Evolutionary conservation across 2,113 vertebrate genomes (phyloP).

Genomic region (Carassius auratus): DNA sequence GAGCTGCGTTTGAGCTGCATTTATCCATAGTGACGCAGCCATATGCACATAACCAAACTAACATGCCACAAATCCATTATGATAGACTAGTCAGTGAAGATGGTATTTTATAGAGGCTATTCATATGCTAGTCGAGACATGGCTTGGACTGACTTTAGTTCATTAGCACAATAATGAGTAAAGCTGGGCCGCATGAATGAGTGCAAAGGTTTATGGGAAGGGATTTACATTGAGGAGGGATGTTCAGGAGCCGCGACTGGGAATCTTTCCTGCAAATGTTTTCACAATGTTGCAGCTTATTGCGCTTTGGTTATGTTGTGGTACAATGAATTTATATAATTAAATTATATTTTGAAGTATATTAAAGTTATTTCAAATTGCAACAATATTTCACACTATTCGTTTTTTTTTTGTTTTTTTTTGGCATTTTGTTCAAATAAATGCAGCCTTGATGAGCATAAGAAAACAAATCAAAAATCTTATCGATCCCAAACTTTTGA

Average conservation of each 20-base stretch:
- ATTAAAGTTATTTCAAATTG: too few relatives aligned
- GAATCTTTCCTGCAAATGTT: too few relatives aligned
- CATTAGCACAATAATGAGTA: constrained; percentile 37
- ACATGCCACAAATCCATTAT: not conserved
- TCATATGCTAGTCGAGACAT: not conserved
- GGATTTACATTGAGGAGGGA: not conserved
- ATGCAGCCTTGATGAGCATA: too few relatives aligned
- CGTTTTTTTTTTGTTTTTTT: too few relatives aligned
- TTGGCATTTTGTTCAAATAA: too few relatives aligned
- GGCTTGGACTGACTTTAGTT: constrained; percentile 9
- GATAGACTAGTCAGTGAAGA: not conserved
- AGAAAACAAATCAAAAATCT: too few relatives aligned
- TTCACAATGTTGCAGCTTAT: not conserved
- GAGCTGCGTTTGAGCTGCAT: not conserved
- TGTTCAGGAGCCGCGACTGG: not conserved
- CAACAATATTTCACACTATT: too few relatives aligned
- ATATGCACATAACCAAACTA: not conserved
- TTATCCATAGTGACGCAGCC: not conserved
- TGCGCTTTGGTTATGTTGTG: not conserved
- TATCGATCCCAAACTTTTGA: too few relatives aligned
- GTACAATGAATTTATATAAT: too few relatives aligned
- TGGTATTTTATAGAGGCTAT: constrained; percentile 3
- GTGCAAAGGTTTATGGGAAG: constrained; percentile 8
- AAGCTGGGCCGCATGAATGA: constrained; percentile 21
- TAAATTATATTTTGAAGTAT: too few relatives aligned